These are phyloP conservation scores for Arctocebus calabarensis DNA, from an alignment of 2,797 vertebrate genomes.

Conservation along the genomic window DNA sequence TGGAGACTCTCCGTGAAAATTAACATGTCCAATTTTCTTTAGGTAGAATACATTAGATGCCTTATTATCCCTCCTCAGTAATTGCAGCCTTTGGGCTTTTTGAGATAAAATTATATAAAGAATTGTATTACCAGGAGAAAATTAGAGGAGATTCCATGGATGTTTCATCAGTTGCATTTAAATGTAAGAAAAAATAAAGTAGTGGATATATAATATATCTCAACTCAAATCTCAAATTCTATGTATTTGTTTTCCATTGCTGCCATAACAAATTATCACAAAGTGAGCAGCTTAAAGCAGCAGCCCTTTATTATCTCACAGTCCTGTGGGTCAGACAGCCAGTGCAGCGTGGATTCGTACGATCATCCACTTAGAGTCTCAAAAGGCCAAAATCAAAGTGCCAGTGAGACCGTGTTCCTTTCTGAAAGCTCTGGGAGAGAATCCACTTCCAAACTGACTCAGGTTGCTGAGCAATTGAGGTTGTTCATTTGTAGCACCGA, in stretches of 20 bases:
- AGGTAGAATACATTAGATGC: conserved; percentile 53
- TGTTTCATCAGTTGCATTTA: conserved; percentile 55
- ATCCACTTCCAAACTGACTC: not conserved
- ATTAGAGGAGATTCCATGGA: conserved; percentile 22
- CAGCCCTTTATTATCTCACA: not conserved
- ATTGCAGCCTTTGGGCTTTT: conserved; percentile 70
- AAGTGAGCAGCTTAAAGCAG: not conserved
- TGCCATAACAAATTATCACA: not conserved
- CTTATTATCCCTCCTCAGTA: conserved; percentile 74
- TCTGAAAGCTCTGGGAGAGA: not conserved
- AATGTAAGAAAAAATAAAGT: not conserved
- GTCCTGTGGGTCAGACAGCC: not conserved
- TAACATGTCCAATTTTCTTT: conserved; percentile 75
- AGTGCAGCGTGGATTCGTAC: not conserved
- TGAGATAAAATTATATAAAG: conserved; percentile 65
- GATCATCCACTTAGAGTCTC: not conserved
- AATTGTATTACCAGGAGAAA: conserved; percentile 1
- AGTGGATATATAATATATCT: not conserved
- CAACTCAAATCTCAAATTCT: not conserved
- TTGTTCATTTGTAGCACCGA: not conserved
- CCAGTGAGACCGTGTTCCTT: not conserved
- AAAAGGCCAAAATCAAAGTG: not conserved
- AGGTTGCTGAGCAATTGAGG: not conserved
- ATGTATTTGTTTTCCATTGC: not conserved
- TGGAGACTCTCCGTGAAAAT: conserved; percentile 68